Evolutionary conservation across 2,797 vertebrate genomes (phyloP), one percentile per base, ranked within the genome.

Genomic region (Falco rusticolus): DNA sequence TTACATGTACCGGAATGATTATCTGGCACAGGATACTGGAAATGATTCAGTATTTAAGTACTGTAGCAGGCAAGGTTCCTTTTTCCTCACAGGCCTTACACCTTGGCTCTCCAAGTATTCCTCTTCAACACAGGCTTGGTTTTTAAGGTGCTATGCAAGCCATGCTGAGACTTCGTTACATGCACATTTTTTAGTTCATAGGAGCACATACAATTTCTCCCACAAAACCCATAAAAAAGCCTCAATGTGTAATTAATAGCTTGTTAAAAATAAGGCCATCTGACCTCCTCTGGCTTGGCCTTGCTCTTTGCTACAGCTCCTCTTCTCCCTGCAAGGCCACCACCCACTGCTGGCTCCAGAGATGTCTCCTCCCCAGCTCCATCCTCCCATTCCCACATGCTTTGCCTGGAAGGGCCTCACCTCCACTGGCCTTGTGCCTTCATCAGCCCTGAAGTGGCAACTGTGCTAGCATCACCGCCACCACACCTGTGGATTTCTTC

Each of bases 41-140:
- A 95, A 48, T 79, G 66, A 81, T 94, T 96, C 83, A 94, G 80
- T 81, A 71, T 80, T 94, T 93, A 92, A 93, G 79, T 74, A 83
- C n/a, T 89, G 57, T 51, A 83, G 51, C 93, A 94, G 77, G 84
- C 78, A 89, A 68, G 83, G 47, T 22, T 94, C 68, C 51, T 84
- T 83, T 75, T 85, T 84, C 33, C 72, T 93, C 63, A 59, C 37
- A 56, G 78, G 54, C 25, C 68, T 57, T 53, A 65, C 11, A 60
- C 84, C 16, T 64, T 59, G 45, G 48, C 43, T 90, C 37, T 75
- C 17, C 22, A 13, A 59, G 16, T 25, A 26, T 20, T 79, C 61
- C 26, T 66, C 39, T 83, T 61, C 37, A 65, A 85, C n/a, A 84
- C 1, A 13, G 37, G 26, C 16, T 68, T 84, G 83, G 29, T 11